Base-by-base conservation (phyloP, 2,113 vertebrate genomes). In the Motacilla tschutschensis region DNA sequence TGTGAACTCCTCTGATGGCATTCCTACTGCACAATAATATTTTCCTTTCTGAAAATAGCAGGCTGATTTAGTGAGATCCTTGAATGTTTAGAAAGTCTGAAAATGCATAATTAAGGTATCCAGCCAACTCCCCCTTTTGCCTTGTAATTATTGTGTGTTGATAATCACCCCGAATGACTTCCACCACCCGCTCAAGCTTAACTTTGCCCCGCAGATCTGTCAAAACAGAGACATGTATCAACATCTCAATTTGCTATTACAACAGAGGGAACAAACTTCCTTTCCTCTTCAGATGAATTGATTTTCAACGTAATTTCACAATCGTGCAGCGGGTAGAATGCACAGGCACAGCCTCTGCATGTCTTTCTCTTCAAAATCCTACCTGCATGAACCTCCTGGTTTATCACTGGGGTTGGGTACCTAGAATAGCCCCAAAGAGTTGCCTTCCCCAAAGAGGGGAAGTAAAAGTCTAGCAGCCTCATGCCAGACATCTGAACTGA, bases 291-390 rank as follows among this genome's bases (percentile, higher is more conserved):
- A 59, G 57, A 85, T 64, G 84, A 93, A 90, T 90, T 53, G 28
- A 77, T 95, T 92, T 95, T 93, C 95, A 95, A 93, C 63, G 3
- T 90, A 83, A 94, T 93, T 95, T 94, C 93, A 95, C 92, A 93
- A 89, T 95, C 66, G 0, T 59, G 90, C 87, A 91, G 55, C 40
- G 88, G 85, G 82, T 90, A 92, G 91, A 91, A 94, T 66, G 64
- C 64, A 67, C 64, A 66, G 33, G 60, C 64, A 78, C 65, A 36
- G 58, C 26, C 50, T 85, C 84, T 93, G 71, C 53, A 10, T 87
- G 51, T 74, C 43, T 89, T 88, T 83, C 63, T 66, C 66, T 76
- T 87, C 46, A 35, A n/a, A 65, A 44, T 13, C 19, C n/a, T 67
- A 46, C 43, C 53, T 36, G 36, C 78, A 41, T 8, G 17, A 29